Percentiles rank a stretch among this genome's conserved stretches.
Evolutionary conservation across 2,797 vertebrate species (phyloP).

Genomic region (Lagocephalus sceleratus): DNA sequence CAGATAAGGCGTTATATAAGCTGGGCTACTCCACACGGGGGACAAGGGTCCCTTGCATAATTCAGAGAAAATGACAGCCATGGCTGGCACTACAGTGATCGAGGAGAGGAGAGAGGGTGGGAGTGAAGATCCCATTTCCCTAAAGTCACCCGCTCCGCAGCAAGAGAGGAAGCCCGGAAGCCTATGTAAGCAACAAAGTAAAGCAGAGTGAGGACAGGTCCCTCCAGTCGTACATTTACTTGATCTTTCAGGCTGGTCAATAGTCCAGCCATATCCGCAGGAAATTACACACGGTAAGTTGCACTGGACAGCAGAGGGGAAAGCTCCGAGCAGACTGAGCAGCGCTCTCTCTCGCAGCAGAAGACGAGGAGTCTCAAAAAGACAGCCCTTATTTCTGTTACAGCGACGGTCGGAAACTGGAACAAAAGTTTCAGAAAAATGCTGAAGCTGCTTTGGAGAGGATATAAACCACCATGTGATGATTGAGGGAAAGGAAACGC

Average conservation of each 20-base stretch:
- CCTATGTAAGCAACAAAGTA: background rate
- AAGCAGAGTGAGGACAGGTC: background rate
- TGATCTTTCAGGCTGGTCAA: too few relatives aligned
- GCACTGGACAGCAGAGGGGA: conserved; percentile 28
- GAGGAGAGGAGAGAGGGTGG: conserved; percentile 42
- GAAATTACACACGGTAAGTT: conserved; percentile 38
- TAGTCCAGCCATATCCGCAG: conserved; percentile 10
- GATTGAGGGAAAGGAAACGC: too few relatives aligned
- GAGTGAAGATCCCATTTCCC: conserved; percentile 51
- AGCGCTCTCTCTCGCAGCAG: conserved; percentile 46
- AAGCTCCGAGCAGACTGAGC: conserved; percentile 37
- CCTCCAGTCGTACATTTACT: too few relatives aligned
- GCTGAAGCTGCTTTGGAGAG: too few relatives aligned
- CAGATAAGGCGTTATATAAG: conserved; percentile 42
- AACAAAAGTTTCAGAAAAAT: too few relatives aligned
- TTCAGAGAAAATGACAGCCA: conserved; percentile 55
- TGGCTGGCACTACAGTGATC: conserved; percentile 45
- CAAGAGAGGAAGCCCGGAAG: background rate
- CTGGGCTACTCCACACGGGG: conserved; percentile 25
- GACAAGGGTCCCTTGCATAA: conserved; percentile 51
- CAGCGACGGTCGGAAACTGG: too few relatives aligned
- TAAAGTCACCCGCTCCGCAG: conserved; percentile 38
- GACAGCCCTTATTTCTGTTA: background rate
- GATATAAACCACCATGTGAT: too few relatives aligned
- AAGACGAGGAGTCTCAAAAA: conserved; percentile 16